A percentile compares a stretch with the other conserved stretches of the same genome.
phyloP scores from a whole-genome alignment of 2,113 vertebrate species.

The Xiphophorus couchianus region DNA sequence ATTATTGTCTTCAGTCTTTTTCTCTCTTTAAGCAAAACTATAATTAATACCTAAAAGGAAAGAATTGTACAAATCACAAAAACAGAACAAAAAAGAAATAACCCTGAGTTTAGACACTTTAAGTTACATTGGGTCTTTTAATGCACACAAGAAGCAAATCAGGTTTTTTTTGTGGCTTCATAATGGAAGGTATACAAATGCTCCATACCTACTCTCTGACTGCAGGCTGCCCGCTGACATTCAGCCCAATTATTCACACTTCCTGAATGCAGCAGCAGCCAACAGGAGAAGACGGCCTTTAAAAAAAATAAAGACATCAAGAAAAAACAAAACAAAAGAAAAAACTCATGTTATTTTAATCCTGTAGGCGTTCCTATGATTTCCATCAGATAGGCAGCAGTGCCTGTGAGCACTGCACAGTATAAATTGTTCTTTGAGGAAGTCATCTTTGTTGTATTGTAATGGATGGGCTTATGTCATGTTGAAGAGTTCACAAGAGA shows the following conservation, averaged over 20 bases:
- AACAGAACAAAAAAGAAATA: not conserved
- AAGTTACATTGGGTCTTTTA: not conserved
- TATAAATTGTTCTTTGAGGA: conserved; percentile 37
- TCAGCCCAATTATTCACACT: conserved; percentile 78
- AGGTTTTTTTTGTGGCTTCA: conserved; percentile 49
- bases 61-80: not conserved
- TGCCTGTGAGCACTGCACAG: conserved; percentile 12
- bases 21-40: not conserved
- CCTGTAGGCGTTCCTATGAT: conserved; percentile 52
- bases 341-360: conserved; percentile 54
- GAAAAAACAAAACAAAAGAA: conserved; percentile 17
- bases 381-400: conserved; percentile 34
- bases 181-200: conserved; percentile 58
- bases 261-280: conserved; percentile 66
- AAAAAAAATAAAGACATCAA: conserved; percentile 65
- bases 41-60: too few relatives aligned
- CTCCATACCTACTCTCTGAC: conserved; percentile 59
- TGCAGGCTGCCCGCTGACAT: conserved; percentile 76
- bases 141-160: conserved; percentile 31
- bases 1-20: not conserved
- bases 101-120: not conserved
- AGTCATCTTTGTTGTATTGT: conserved; percentile 8
- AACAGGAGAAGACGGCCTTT: conserved; percentile 72
- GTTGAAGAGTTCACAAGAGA: conserved; percentile 2
- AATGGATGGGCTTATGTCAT: conserved; percentile 25